Evolutionary conservation across 2,888 invertebrate genomes (phyloP), one percentile per base, ranked within the genome.

Genomic region (Drosophila tanythrix): DNA sequence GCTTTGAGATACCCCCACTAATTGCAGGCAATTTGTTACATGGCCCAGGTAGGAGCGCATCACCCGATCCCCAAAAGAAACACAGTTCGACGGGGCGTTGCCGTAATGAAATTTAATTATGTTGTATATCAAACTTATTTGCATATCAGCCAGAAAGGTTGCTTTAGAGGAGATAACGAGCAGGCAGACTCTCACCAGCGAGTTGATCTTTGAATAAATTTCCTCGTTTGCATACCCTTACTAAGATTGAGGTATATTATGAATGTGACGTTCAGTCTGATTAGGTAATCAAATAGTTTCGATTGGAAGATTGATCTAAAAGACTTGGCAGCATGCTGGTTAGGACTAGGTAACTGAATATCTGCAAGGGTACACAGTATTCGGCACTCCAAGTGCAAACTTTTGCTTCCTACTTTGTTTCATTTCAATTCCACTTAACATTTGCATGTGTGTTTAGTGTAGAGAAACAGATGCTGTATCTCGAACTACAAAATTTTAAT

Each of bases 101-200:
- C 76, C 76, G 81, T 90, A 90, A 90, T 90, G 87, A 90, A 90
- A 90, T 90, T 90, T 90, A 90, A 90, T 90, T 90, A 90, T 90
- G 89, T 87, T 91, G 90, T 90, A 81, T 90, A 83, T 90, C 86
- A 81, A 81, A 81, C 81, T 78, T 82, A 83, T 84, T 84, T 84
- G 81, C 85, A 87, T 89, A 87, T 87, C 85, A 82, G 85, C 70
- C 71, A 60, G 60, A 86, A 84, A 73, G 80, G 79, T 72, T 72
- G 70, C 64, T 50, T 53, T 59, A 21, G 15, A 27, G 27, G 40
- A 82, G 73, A 75, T 75, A 74, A 79, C 73, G 63, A 76, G 65
- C 38, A 55, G 51, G n/a, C 38, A 69, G 46, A 46, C 48, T 58
- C 57, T 53, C 59, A 36, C n/a, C 18, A 48, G 56, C 51, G 36